These are phyloP conservation scores for Spongia lamella DNA, from an alignment of 37 sponge, comb jelly and placozoan species.

Conservation along the genomic window DNA sequence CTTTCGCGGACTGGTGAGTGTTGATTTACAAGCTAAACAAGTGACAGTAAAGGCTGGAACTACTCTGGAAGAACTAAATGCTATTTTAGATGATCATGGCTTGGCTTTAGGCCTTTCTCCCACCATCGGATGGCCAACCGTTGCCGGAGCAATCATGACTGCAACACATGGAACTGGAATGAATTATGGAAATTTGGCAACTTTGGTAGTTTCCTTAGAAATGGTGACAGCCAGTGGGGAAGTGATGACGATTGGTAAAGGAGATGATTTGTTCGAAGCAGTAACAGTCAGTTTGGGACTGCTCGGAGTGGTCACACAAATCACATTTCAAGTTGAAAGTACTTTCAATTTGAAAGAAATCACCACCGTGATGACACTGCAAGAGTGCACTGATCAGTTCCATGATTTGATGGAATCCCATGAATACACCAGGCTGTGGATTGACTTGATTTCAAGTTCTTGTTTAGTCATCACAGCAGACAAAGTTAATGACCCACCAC, in stretches of 20 bases:
- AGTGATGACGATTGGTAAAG: constrained; percentile 3
- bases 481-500: too few relatives aligned
- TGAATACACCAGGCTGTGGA: constrained; percentile 72
- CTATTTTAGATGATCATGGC: constrained; percentile 27
- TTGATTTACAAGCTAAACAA: constrained; percentile 29
- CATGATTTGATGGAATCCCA: constrained; percentile 4
- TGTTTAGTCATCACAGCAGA: constrained; percentile 29
- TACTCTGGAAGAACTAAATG: constrained; percentile 40
- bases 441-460: constrained; percentile 44
- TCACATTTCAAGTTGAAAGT: constrained; percentile 56
- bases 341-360: constrained; percentile 52
- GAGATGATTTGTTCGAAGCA: constrained; percentile 55
- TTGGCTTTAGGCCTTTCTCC: constrained; percentile 49
- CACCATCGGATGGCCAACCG: constrained; percentile 49
- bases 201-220: constrained; percentile 60
- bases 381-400: constrained; percentile 43
- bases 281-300: constrained; percentile 67
- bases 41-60: constrained; percentile 68
- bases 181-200: constrained; percentile 63
- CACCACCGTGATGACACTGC: not conserved
- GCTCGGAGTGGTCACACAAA: constrained; percentile 71
- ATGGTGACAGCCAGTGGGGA: constrained; percentile 60
- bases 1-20: constrained; percentile 54
- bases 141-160: constrained; percentile 69
- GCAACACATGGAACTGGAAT: not conserved